These are phyloP conservation scores for Campoletis sonorensis DNA, from an alignment of 1,140 invertebrate genomes.

Conservation along the genomic window DNA sequence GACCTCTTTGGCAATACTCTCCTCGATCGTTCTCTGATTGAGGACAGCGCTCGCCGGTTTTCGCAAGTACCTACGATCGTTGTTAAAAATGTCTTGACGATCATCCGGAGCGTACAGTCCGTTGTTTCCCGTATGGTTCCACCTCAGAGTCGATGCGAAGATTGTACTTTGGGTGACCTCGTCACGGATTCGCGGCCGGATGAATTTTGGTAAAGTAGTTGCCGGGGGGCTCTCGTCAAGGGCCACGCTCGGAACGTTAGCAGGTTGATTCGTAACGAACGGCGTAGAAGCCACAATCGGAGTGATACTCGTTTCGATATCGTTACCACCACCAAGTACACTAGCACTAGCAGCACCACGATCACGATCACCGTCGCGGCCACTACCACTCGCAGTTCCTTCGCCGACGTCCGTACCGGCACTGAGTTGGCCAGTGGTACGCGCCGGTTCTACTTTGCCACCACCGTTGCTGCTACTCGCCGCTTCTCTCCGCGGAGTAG, in stretches of 20 bases:
- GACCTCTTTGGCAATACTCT: slow-evolving; percentile 34
- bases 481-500: slow-evolving; percentile 62
- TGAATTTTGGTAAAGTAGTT: neutral
- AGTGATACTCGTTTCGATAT: slow-evolving; percentile 35
- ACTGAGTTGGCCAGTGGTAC: slow-evolving; percentile 70
- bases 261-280: slow-evolving; percentile 8
- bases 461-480: slow-evolving; percentile 48
- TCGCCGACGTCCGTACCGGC: slow-evolving; percentile 71
- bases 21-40: slow-evolving; percentile 58
- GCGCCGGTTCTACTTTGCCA: slow-evolving; percentile 67
- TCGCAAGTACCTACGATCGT: slow-evolving; percentile 55
- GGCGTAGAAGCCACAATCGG: neutral
- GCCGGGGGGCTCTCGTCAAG: neutral
- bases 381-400: slow-evolving; percentile 58
- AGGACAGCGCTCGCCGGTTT: slow-evolving; percentile 65
- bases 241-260: neutral
- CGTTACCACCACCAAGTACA: slow-evolving; percentile 25
- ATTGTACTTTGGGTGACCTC: slow-evolving; percentile 15
- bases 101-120: neutral
- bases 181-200: neutral
- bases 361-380: slow-evolving; percentile 9
- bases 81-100: slow-evolving; percentile 14
- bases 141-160: slow-evolving; percentile 46
- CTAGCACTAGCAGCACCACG: neutral
- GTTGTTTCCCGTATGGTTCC: slow-evolving; percentile 52